These are phyloP conservation scores for Trypoxylon attenuatum DNA, from an alignment of 2,888 invertebrate genomes.

Conservation along the genomic window DNA sequence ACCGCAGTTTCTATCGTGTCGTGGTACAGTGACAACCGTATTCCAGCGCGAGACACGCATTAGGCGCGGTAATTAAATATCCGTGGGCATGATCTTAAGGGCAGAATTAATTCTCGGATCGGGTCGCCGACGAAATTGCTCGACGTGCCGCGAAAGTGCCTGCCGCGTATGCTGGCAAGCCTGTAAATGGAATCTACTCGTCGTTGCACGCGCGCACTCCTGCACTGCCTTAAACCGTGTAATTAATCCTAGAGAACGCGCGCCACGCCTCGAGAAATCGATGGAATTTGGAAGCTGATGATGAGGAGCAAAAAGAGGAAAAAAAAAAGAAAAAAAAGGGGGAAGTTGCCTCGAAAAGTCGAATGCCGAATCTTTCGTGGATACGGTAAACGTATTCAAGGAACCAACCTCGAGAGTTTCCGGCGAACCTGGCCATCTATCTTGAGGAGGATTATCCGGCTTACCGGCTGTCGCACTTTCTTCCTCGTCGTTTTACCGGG, in stretches of 20 bases:
- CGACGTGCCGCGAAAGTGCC: not conserved
- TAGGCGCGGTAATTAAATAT: not conserved
- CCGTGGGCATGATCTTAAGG: not conserved
- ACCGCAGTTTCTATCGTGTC: not conserved
- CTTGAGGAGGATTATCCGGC: slow-evolving; percentile 51
- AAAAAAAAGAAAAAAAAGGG: too few relatives aligned
- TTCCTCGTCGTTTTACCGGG: slow-evolving; percentile 24
- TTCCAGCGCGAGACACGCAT: not conserved
- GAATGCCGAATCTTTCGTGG: not conserved
- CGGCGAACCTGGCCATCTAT: slow-evolving; percentile 37
- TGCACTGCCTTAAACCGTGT: not conserved
- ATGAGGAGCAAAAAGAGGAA: too few relatives aligned
- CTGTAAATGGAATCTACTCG: not conserved
- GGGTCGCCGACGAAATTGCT: not conserved
- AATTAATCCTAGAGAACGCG: not conserved
- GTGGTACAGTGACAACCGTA: too few relatives aligned
- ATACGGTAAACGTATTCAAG: slow-evolving; percentile 11
- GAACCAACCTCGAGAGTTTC: not conserved
- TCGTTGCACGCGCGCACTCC: too few relatives aligned
- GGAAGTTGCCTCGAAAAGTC: not conserved
- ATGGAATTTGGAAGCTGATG: too few relatives aligned
- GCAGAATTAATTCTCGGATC: not conserved
- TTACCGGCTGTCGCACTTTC: slow-evolving; percentile 20
- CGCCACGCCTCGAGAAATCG: too few relatives aligned
- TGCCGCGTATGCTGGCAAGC: not conserved